A percentile compares a stretch with the other conserved stretches of the same genome.
These are phyloP conservation scores for Tridacna crocea DNA, from an alignment of 2,888 invertebrate genomes.

Conservation along the genomic window DNA sequence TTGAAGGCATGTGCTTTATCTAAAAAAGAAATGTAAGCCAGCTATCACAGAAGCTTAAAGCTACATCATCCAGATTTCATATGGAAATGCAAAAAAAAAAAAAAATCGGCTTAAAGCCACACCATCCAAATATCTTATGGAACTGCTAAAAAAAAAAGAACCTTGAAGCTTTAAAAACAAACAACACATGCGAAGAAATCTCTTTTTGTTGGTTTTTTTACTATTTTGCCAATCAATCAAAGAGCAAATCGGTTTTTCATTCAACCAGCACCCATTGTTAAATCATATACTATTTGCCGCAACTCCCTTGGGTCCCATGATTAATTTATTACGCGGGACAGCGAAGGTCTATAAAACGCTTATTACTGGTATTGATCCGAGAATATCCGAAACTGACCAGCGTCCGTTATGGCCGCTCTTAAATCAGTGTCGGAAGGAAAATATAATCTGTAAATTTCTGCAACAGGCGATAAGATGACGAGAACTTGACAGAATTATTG, in stretches of 20 bases:
- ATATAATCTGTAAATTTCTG: conserved; percentile 23
- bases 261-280: background rate
- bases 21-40: no score
- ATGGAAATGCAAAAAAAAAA: no score
- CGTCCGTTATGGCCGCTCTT: background rate
- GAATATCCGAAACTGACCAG: background rate
- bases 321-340: conserved; percentile 20
- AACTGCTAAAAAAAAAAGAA: no score
- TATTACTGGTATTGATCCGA: conserved; percentile 9
- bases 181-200: no score
- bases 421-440: conserved; percentile 10
- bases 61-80: no score
- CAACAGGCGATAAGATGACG: conserved; percentile 15
- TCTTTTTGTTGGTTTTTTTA: no score
- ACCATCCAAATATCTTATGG: no score
- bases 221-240: background rate
- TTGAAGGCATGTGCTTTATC: no score
- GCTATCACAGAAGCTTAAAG: no score
- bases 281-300: background rate
- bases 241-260: background rate
- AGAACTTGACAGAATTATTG: conserved; percentile 17
- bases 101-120: no score
- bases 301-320: conserved; percentile 1
- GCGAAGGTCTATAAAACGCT: conserved; percentile 11
- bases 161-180: no score